Conservation (phyloP, 2,888 invertebrate species). For the Cryptocheilus praepositus region DNA sequence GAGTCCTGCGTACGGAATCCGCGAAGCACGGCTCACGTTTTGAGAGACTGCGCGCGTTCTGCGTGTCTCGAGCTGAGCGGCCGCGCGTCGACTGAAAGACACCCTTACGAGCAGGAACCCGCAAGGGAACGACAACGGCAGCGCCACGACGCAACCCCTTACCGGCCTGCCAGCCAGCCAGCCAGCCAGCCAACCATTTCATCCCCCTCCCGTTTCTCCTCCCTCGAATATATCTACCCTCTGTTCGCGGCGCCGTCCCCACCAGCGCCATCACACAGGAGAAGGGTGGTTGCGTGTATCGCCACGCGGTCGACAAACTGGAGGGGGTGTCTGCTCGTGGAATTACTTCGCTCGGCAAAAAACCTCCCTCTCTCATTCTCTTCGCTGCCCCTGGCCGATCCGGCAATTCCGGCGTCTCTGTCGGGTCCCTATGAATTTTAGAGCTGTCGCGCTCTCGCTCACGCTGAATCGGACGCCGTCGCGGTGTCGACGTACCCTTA, state of each 20-base stretch:
- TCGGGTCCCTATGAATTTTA: background rate
- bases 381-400: background rate
- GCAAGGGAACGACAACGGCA: slow-evolving; percentile 56
- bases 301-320: slow-evolving; percentile 59
- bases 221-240: slow-evolving; percentile 25
- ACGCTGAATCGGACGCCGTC: slow-evolving; percentile 1
- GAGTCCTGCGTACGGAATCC: background rate
- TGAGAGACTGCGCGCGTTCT: slow-evolving; percentile 2
- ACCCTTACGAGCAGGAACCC: slow-evolving; percentile 54
- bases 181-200: slow-evolving; percentile 39
- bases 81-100: slow-evolving; percentile 67
- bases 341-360: slow-evolving; percentile 62
- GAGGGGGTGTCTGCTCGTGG: slow-evolving; percentile 63
- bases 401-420: background rate
- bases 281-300: slow-evolving; percentile 51
- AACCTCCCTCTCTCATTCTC: slow-evolving; percentile 24
- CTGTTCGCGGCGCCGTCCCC: slow-evolving; percentile 32
- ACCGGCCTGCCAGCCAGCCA: slow-evolving; percentile 43
- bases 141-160: slow-evolving; percentile 59
- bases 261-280: slow-evolving; percentile 27
- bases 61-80: slow-evolving; percentile 37
- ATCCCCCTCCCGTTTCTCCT: slow-evolving; percentile 22
- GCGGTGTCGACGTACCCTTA: background rate
- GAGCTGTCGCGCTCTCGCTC: background rate
- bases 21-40: background rate